A percentile compares a stretch with the other conserved stretches of the same genome.
Evolutionary conservation across 2,888 invertebrate species (phyloP).

Genomic region (Atethmia centrago): DNA sequence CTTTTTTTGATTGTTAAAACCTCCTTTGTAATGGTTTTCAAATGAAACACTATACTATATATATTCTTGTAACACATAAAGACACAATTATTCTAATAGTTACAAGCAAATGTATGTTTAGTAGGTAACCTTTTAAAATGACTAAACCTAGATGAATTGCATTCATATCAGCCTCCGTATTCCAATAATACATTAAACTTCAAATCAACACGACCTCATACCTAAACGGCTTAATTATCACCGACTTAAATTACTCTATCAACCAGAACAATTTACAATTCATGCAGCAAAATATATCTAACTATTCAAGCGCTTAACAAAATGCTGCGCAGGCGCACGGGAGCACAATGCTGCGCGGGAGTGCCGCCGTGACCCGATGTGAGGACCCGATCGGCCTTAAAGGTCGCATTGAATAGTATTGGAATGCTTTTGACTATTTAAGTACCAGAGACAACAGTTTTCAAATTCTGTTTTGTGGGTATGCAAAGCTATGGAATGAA

Average conservation of each 20-base stretch:
- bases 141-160: conserved; percentile 4
- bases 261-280: conserved; percentile 45
- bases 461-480: conserved; percentile 44
- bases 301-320: conserved; percentile 36
- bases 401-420: conserved; percentile 73
- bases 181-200: conserved; percentile 25
- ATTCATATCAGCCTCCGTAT: conserved; percentile 31
- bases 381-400: conserved; percentile 77
- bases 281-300: conserved; percentile 46
- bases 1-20: background rate
- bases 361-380: conserved; percentile 76
- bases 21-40: too few species aligned
- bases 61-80: too few species aligned
- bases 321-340: conserved; percentile 60
- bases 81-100: too few species aligned
- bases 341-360: conserved; percentile 58
- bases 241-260: conserved; percentile 49
- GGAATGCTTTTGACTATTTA: conserved; percentile 68
- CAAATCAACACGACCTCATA: conserved; percentile 27
- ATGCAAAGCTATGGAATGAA: conserved; percentile 44
- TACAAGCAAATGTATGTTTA: background rate
- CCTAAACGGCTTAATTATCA: conserved; percentile 49
- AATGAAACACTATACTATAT: too few species aligned
- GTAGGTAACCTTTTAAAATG: conserved; percentile 10
- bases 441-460: conserved; percentile 56